Evolutionary conservation across 2,113 vertebrate genomes (phyloP).

Genomic region (Phainopepla nitens): DNA sequence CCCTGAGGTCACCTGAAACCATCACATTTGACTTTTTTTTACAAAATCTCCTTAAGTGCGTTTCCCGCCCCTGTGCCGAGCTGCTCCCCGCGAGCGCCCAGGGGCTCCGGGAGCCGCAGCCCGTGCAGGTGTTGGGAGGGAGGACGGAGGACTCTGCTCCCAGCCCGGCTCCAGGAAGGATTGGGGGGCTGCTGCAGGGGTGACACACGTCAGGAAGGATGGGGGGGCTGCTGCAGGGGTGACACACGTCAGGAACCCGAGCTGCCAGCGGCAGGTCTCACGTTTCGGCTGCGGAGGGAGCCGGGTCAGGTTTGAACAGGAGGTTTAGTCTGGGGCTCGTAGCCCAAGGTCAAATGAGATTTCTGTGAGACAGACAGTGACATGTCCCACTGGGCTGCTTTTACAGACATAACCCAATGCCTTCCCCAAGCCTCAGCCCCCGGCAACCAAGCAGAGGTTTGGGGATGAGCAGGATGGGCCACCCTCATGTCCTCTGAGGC

Average conservation of each 20-base stretch:
- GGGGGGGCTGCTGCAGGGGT: slow-evolving; percentile 47
- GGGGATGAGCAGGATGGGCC: not conserved
- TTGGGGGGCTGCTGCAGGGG: slow-evolving; percentile 49
- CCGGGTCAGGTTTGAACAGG: slow-evolving; percentile 65
- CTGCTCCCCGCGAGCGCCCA: slow-evolving; percentile 64
- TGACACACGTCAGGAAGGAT: slow-evolving; percentile 54
- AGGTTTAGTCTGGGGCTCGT: slow-evolving; percentile 38
- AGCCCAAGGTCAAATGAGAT: slow-evolving; percentile 56
- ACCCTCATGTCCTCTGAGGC: not conserved
- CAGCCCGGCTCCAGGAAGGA: slow-evolving; percentile 64
- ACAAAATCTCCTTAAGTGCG: not conserved
- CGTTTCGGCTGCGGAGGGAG: slow-evolving; percentile 55
- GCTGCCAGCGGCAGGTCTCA: slow-evolving; percentile 68
- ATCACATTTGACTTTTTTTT: slow-evolving; percentile 19
- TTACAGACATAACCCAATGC: not conserved
- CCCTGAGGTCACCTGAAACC: slow-evolving; percentile 68
- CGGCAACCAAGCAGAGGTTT: not conserved
- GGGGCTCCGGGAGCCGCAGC: slow-evolving; percentile 63
- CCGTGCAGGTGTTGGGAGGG: slow-evolving; percentile 37
- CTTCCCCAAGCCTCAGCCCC: not conserved
- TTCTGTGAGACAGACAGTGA: slow-evolving; percentile 6
- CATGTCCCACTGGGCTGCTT: not conserved
- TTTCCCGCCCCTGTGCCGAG: slow-evolving; percentile 29
- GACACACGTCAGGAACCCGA: slow-evolving; percentile 42
- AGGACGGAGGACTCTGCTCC: slow-evolving; percentile 7